Base-by-base conservation (phyloP, 2,113 vertebrate genomes). In the Nyctereutes procyonoides region DNA sequence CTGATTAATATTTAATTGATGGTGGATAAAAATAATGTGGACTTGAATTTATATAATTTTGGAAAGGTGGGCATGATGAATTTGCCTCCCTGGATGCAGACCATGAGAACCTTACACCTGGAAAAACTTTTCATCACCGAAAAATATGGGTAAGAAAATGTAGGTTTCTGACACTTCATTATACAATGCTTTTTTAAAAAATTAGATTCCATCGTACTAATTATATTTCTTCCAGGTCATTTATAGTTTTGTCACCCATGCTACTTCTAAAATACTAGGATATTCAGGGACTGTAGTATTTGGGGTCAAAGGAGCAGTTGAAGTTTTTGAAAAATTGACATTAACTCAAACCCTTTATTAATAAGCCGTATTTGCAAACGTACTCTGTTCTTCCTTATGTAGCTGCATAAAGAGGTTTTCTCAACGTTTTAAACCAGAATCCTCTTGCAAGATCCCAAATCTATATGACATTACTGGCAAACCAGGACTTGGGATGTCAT, bases 1-100 rank as follows among this genome's bases (percentile, higher is more conserved):
- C 76, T 43, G 84, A 74, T 85, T 24, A 73, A 94, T 89, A 93
- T 65, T 97, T 95, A 82, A 91, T 88, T 58, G 35, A 24, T 51
- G 58, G 76, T 53, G 89, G 90, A 32, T 94, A 85, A 90, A 81
- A 96, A 91, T 89, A 83, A 95, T 5, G 24, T 69, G 73, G 51
- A 69, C 43, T 65, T 79, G 60, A 62, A 86, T 91, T 62, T 62
- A 80, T 69, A 12, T 10, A 38, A 56, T 86, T 65, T 90, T 43
- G 32, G 80, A 65, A 82, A 81, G 63, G 38, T 22, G 35, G 63
- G 26, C 32, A n/a, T 12, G 81, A 53, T n/a, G 51, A 60, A 51
- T 82, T 48, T 26, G 85, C 28, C 48, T 32, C 81, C 43, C 43
- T 20, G 30, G 38, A 74, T 60, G 76, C 0, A 74, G 74, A 83